phyloP scores from a whole-genome alignment of 2,797 vertebrate genomes.

The Garrulus glandarius region DNA sequence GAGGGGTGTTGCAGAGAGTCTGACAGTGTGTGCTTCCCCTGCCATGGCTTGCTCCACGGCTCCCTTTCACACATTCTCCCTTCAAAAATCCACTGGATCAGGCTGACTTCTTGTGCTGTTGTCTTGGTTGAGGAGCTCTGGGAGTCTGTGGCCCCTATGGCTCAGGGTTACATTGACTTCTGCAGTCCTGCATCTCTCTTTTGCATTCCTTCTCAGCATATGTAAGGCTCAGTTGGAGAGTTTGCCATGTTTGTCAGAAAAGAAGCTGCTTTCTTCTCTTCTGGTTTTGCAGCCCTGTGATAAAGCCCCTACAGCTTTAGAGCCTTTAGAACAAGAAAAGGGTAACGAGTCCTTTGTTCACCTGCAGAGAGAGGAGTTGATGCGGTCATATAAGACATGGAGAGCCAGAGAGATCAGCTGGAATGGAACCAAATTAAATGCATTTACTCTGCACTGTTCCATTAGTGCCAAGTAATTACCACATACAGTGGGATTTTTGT shows the following conservation, averaged over 20 bases:
- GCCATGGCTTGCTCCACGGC: background rate
- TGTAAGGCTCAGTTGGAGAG: background rate
- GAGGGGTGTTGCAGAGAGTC: background rate
- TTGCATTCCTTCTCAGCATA: background rate
- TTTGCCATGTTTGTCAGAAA: background rate
- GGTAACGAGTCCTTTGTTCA: slow-evolving; percentile 52
- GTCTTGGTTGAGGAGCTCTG: background rate
- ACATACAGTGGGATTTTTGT: slow-evolving; percentile 42
- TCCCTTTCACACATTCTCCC: background rate
- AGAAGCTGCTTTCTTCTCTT: slow-evolving; percentile 26
- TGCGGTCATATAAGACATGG: background rate
- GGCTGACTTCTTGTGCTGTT: background rate
- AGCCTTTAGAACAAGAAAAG: slow-evolving; percentile 45
- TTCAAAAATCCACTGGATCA: background rate
- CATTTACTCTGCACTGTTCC: slow-evolving; percentile 59
- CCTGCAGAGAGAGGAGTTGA: slow-evolving; percentile 53
- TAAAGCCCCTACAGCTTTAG: slow-evolving; percentile 48
- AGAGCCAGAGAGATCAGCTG: slow-evolving; percentile 49
- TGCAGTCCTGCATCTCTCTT: background rate
- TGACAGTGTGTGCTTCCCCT: background rate
- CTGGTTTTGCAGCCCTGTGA: background rate
- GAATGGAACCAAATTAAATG: slow-evolving; percentile 65
- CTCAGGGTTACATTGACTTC: background rate
- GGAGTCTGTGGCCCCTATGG: background rate
- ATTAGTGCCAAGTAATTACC: slow-evolving; percentile 69